Base-by-base conservation (phyloP, 2,113 vertebrate genomes). In the Mormyrus iriodes region DNA sequence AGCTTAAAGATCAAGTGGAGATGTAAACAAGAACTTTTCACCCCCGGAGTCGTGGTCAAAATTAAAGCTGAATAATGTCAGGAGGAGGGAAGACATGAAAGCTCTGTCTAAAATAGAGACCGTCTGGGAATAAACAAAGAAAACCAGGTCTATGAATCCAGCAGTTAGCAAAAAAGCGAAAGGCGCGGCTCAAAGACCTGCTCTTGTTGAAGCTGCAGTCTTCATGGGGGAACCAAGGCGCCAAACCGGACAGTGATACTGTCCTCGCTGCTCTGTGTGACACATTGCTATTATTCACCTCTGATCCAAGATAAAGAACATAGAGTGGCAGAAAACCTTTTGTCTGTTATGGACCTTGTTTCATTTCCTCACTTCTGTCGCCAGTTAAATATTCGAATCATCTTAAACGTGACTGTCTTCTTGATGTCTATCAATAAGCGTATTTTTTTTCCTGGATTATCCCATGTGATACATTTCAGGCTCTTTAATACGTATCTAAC, bases 21-120 rank as follows among this genome's bases (percentile, higher is more conserved):
- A 84, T 91, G 73, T 65, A 88, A 46, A 42, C 49, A 82, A 87
- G 65, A 51, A 89, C 88, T 85, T 89, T 89, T 91, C 69, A 88
- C 35, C 2, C 79, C 52, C 1, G 48, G 73, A 58, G 73, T 61
- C 8, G 55, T 61, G 55, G 55, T 52, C 51, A 89, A 90, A 90
- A 39, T 85, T 65, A 24, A 85, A 90, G 92, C 92, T 94, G 91
- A 86, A 89, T 85, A 87, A 24, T 49, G 88, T 93, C 91, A 93
- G 42, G 58, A 90, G 58, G n/a, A 88, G 17, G 52, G 52, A 44
- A 53, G 61, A 58, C 88, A 83, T 51, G 58, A 69, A 19, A 19
- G 39, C n/a, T 90, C 85, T 88, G 48, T 91, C 52, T 91, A 90
- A 91, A 46, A 51, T 86, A 91, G 48, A 92, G 91, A 89, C 87